phyloP scores from a whole-genome alignment of 2,888 invertebrate species.

The Oxytorus armatus region DNA sequence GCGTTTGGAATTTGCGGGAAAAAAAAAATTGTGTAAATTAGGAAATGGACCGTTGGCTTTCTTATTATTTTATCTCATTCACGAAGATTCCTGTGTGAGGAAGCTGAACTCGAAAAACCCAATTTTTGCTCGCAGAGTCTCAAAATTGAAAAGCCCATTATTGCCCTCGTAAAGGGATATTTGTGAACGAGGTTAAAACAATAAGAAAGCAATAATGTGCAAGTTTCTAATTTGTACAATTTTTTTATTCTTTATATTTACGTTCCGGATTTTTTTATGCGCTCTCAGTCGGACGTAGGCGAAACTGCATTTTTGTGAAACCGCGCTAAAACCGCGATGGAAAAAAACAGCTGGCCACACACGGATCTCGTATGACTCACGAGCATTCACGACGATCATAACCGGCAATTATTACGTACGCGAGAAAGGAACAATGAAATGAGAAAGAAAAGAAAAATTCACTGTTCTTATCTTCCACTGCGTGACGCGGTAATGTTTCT shows the following conservation, averaged over 20 bases:
- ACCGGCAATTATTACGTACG: conserved; percentile 5
- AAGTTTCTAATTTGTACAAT: too few species aligned
- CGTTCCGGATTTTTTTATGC: background rate
- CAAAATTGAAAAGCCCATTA: too few species aligned
- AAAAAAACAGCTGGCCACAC: background rate
- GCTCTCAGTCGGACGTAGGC: conserved; percentile 11
- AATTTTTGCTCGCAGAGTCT: too few species aligned
- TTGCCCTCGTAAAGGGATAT: too few species aligned
- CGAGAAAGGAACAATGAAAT: background rate
- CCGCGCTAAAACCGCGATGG: background rate
- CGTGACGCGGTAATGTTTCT: conserved; percentile 6
- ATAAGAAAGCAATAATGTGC: too few species aligned
- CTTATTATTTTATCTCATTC: too few species aligned
- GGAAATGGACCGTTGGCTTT: too few species aligned
- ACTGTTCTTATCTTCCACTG: background rate
- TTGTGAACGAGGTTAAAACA: too few species aligned
- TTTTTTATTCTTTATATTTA: background rate
- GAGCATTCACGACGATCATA: conserved; percentile 15
- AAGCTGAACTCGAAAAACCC: too few species aligned
- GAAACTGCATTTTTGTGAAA: conserved; percentile 41
- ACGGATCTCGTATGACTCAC: conserved; percentile 26
- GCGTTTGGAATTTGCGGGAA: too few species aligned
- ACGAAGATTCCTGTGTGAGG: too few species aligned
- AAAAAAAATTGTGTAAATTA: too few species aligned
- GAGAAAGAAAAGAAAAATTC: background rate